Evolutionary conservation across 2,888 invertebrate genomes (phyloP), one percentile per base, ranked within the genome.

Genomic region (Euproctis similis): DNA sequence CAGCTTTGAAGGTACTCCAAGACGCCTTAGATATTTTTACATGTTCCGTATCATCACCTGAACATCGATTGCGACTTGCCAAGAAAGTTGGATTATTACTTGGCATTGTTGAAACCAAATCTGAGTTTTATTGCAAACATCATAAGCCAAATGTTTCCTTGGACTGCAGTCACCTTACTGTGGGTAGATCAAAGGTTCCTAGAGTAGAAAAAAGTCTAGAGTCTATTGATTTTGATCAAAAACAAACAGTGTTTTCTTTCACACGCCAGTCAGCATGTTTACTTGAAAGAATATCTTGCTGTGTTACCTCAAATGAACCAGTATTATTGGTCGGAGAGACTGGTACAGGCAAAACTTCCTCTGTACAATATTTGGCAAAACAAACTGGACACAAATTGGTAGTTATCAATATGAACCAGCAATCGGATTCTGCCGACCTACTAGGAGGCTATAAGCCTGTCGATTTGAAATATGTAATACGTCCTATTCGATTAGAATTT

Each of bases 401-500:
- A 14, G 98, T 98, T 0, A 94, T 99, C 12, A 99, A 99, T 65
- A 95, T 99, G 95, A 99, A 98, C 63, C 98, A 99, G 61, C 98
- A 99, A 63, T 98, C 97, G 24, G 99, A 99, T 74, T 95, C 95
- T 5, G 92, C 96, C 0, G 99, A 99, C 81, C 87, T 99, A 19
- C 86, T 99, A 0, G 99, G 99, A 31, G 98, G 99, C 39, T 95
- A 94, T 63, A 98, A 98, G 71, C 99, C 99, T 0, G 95, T 98
- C 0, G 96, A 98, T 65, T 70, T 97, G 7, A 93, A 92, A 56
- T 91, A 91, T 53, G 86, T 97, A 0, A 88, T 98, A 12, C 82
- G 87, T 26, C 96, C 97, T 0, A 85, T 98, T 21, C 88, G 90
- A 52, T 88, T 89, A 18, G 92, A 95, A 53, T 98, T 96, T 66